Base-by-base conservation (phyloP, 2,888 invertebrate genomes). In the Xanthia icteritia region DNA sequence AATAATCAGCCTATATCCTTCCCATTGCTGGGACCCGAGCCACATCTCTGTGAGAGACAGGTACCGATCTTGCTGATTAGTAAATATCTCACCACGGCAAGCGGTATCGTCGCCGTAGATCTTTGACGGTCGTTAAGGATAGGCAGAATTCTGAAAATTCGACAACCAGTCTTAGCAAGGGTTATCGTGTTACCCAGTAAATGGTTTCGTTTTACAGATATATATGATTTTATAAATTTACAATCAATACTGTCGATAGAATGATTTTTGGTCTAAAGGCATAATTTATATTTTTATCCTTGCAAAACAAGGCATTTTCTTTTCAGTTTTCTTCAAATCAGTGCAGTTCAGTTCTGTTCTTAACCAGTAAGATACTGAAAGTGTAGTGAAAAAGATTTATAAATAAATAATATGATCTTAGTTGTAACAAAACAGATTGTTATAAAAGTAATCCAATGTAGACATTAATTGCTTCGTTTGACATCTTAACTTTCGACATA, bases 401-500 rank as follows among this genome's bases (percentile, higher is more conserved):
- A 58, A 27, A 15, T 58, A 58, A 42, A 42, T 9, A 27, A 27
- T 31, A 17, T 60, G 20, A 60, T 20, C 31, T 20, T 5, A 31
- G 31, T 58, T 15, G 31, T 60, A 17, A 60, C 8, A 27, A 60
- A 58, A 27, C 5, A 13, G 27, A 27, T 31, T 17, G 8, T 58
- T 58, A 3, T 17, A 3, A 60, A 60, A 31, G 8, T 36, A 36
- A 61, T 17, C 17, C 9, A 63, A 39, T 23, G 8, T n/a, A 42
- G 23, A 66, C 15, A n/a, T 60, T 15, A 13, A 48, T 31, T 54
- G 15, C 8, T 66, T 51, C 6, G 3, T 51, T 71, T 67, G 61
- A 56, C n/a, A 61, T 70, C 48, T 39, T 27, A 27, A 83, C 8
- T 56, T 63, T 20, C 31, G 60, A 70, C 13, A 39, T 58, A 31